Evolutionary conservation across 1,140 invertebrate genomes (phyloP).

Genomic region (Drosophila pruinosa): DNA sequence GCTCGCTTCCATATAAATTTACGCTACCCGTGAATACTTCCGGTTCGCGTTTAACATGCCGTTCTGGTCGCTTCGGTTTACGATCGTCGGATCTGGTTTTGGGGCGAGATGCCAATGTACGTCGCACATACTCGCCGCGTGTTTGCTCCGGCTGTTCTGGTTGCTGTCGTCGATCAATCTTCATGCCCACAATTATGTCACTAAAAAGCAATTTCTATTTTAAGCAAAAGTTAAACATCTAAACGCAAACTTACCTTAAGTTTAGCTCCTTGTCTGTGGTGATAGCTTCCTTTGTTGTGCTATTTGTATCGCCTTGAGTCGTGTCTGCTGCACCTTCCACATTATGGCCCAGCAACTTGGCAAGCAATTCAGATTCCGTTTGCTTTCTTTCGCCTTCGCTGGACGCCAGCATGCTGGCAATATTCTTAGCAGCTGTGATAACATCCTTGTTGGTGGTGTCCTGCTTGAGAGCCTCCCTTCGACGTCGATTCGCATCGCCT

Average conservation of each 20-base stretch:
- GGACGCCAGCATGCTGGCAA: slow-evolving; percentile 88
- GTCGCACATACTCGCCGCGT: slow-evolving; percentile 72
- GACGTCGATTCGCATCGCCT: slow-evolving; percentile 59
- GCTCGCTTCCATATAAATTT: slow-evolving; percentile 85
- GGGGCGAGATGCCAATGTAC: slow-evolving; percentile 53
- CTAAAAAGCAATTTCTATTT: slow-evolving; percentile 82
- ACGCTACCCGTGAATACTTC: slow-evolving; percentile 76
- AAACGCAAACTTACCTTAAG: slow-evolving; percentile 48
- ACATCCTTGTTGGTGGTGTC: slow-evolving; percentile 63
- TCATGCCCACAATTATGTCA: slow-evolving; percentile 89
- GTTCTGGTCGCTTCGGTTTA: slow-evolving; percentile 29
- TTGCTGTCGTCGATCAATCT: slow-evolving; percentile 85
- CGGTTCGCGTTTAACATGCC: slow-evolving; percentile 55
- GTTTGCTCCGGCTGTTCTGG: slow-evolving; percentile 77
- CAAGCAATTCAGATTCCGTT: slow-evolving; percentile 89
- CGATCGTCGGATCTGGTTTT: slow-evolving; percentile 28
- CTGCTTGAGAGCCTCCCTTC: slow-evolving; percentile 57
- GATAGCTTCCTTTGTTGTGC: slow-evolving; percentile 2
- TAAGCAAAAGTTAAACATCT: no score
- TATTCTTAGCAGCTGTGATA: slow-evolving; percentile 86
- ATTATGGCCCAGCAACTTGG: slow-evolving; percentile 86
- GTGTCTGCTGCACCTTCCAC: slow-evolving; percentile 72
- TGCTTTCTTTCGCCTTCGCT: slow-evolving; percentile 85
- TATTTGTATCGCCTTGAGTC: background rate
- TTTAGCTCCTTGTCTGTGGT: slow-evolving; percentile 61